Base-by-base conservation (phyloP, 2,797 vertebrate genomes). In the Pseudochirops cupreus region DNA sequence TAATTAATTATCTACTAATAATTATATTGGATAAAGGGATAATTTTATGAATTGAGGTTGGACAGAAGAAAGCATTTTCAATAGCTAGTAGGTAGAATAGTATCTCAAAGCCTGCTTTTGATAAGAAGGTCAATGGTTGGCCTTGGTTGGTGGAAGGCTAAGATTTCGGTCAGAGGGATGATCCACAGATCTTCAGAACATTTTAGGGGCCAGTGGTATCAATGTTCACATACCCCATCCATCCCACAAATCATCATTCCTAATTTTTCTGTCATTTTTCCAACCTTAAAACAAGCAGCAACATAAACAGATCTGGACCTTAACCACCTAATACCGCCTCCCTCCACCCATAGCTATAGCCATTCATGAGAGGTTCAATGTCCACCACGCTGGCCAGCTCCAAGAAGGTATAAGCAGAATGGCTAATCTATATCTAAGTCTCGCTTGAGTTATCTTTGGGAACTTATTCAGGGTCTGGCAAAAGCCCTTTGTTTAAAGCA, bases 321-420 rank as follows among this genome's bases (percentile, higher is more conserved):
- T 82, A 82, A 82, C n/a, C n/a, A 24, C 39, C n/a, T 46, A 82
- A 10, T 9, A 9, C 1, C n/a, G 56, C 91, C 56, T 94, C 33
- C 93, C 58, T 56, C 56, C 21, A 12, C 56, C 21, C 18, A 13
- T 6, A 7, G 21, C 87, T 91, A 96, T 92, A 18, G 62, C 59
- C 39, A 95, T 95, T 91, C 95, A 93, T 95, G 92, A 94, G 16
- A 94, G 91, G 28, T 94, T 96, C 74, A 89, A 29, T 74, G 91
- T 96, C 28, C 82, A 94, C 46, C 91, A 13, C 56, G 33, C 50
- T 95, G 90, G 16, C 67, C 93, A 54, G 46, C 91, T 95, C 96
- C 74, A 56, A 96, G 93, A 95, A 74, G 58, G 50, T 31, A 93
- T 56, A 59, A 90, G 89, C 94, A 53, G 55, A 93, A 93, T 26